Evolutionary conservation across 2,888 invertebrate species (phyloP).

Genomic region (Thera obeliscata): DNA sequence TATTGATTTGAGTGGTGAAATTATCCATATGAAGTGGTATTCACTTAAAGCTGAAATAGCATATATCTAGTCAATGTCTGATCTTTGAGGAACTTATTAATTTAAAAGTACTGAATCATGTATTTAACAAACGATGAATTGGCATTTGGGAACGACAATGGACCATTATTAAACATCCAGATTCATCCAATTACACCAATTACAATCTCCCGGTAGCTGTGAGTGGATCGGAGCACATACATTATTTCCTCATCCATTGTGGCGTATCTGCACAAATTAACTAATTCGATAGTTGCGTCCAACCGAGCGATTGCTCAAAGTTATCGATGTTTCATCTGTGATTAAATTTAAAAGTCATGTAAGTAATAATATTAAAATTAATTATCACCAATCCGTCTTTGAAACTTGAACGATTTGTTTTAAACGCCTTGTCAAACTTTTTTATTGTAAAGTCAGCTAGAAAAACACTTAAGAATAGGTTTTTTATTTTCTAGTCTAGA

Average conservation of each 20-base stretch:
- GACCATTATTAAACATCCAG: conserved; percentile 81
- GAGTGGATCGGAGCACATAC: conserved; percentile 62
- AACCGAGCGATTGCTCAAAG: conserved; percentile 12
- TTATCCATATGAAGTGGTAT: not conserved
- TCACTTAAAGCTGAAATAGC: not conserved
- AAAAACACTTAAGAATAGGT: not conserved
- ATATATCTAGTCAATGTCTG: not conserved
- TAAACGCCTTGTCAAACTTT: not conserved
- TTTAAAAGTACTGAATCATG: conserved; percentile 78
- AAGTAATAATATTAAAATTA: not conserved
- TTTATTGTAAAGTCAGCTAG: not conserved
- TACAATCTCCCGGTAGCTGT: conserved; percentile 78
- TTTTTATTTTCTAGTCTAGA: not conserved
- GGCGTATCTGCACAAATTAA: conserved; percentile 82
- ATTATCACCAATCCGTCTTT: not conserved
- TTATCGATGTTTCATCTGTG: conserved; percentile 31
- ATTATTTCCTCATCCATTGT: conserved; percentile 83
- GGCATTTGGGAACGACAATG: conserved; percentile 81
- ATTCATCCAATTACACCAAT: conserved; percentile 84
- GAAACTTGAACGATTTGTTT: not conserved
- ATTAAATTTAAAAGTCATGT: not conserved
- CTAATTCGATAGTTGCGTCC: conserved; percentile 70
- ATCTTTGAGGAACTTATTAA: conserved; percentile 57
- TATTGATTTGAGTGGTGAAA: not conserved
- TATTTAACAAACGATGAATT: conserved; percentile 80